Conservation (phyloP, 2,113 vertebrate species). For the Larimichthys polyactis region DNA sequence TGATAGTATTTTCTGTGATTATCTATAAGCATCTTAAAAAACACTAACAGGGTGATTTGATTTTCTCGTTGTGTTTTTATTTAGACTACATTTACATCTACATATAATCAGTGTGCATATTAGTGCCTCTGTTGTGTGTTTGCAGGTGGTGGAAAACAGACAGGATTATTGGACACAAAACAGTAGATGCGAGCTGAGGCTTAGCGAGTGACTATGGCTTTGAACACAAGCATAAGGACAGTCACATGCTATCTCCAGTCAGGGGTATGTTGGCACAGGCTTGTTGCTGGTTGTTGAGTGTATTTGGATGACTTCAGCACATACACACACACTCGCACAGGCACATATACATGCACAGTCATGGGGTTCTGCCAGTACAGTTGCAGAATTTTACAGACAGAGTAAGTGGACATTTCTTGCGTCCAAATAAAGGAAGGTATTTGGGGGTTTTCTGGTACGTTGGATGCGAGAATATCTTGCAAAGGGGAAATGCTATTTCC, state of each 20-base stretch:
- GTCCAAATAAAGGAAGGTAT: not conserved
- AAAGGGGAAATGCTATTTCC: constrained; percentile 45
- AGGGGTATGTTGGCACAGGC: constrained; percentile 77
- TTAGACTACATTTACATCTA: not conserved
- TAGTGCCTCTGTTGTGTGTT: constrained; percentile 58
- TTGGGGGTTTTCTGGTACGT: constrained; percentile 9
- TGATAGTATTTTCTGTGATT: not conserved
- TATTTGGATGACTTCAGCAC: constrained; percentile 80
- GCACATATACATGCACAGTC: constrained; percentile 39
- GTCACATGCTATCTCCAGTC: constrained; percentile 81
- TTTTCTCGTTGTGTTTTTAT: not conserved
- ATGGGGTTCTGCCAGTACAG: constrained; percentile 14
- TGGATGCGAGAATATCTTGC: not conserved
- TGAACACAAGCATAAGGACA: constrained; percentile 81
- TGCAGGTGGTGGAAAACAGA: constrained; percentile 55
- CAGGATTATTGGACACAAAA: constrained; percentile 73
- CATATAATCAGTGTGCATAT: not conserved
- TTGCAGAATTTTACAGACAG: constrained; percentile 4
- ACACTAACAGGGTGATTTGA: not conserved
- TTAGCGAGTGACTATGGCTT: constrained; percentile 72
- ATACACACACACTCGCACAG: constrained; percentile 21
- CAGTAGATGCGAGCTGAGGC: constrained; percentile 73
- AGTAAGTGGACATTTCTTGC: not conserved
- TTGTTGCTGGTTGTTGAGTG: constrained; percentile 64
- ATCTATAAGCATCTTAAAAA: not conserved